These are phyloP conservation scores for Etheostoma spectabile DNA, from an alignment of 2,113 vertebrate species.

Conservation along the genomic window DNA sequence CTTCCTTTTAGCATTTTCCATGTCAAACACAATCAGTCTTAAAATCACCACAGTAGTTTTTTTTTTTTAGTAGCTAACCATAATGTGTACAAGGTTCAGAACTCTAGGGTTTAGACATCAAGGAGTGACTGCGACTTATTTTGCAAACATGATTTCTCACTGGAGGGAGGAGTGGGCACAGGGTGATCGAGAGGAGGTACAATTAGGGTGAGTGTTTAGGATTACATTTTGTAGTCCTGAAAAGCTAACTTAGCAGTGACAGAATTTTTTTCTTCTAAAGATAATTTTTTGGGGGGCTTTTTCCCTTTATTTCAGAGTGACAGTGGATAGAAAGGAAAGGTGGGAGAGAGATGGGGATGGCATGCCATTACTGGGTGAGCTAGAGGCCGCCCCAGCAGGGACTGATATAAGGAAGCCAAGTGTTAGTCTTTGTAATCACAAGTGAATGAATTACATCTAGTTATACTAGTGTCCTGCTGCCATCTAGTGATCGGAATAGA, in stretches of 20 bases:
- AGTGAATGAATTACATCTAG: no score
- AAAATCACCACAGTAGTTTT: background rate
- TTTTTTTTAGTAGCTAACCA: background rate
- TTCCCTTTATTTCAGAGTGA: no score
- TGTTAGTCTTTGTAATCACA: background rate
- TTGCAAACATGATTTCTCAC: background rate
- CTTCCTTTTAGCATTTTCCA: background rate
- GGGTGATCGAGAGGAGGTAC: background rate
- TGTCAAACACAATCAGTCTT: background rate
- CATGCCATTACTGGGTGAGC: no score
- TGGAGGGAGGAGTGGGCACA: background rate
- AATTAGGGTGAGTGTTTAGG: background rate
- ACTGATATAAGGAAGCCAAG: background rate
- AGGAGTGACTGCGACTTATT: background rate
- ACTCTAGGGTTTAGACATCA: background rate
- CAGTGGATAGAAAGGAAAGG: no score
- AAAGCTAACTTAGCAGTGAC: background rate
- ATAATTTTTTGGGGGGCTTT: no score
- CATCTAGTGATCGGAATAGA: constrained; percentile 57
- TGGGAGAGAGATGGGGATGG: no score
- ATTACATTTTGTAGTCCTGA: background rate
- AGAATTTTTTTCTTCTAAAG: no score
- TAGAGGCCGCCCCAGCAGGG: background rate
- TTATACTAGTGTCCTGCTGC: background rate
- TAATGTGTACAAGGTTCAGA: background rate